These are phyloP conservation scores for Pogonomyrmex barbatus DNA, from an alignment of 1,140 invertebrate species.

Conservation along the genomic window DNA sequence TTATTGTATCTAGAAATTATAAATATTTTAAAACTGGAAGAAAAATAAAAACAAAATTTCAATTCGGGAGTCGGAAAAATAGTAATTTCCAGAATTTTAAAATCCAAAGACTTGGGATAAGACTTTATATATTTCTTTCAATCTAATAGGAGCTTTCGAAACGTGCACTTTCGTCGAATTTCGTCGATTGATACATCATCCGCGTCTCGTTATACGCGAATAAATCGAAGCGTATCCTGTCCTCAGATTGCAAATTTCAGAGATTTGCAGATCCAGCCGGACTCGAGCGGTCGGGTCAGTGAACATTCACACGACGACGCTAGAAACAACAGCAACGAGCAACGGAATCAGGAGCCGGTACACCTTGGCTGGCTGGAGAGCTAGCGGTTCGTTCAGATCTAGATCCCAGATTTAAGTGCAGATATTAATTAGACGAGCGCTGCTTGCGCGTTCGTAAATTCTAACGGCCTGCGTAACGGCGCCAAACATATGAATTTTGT, in stretches of 20 bases:
- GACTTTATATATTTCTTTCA: no score
- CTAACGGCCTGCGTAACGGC: slow-evolving; percentile 71
- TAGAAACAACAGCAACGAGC: slow-evolving; percentile 70
- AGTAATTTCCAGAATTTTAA: no score
- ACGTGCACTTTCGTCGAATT: neutral
- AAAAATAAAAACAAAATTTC: no score
- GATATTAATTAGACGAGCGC: slow-evolving; percentile 80
- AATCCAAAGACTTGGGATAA: no score
- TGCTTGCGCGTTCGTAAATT: slow-evolving; percentile 65
- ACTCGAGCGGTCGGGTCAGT: slow-evolving; percentile 73
- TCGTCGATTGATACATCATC: neutral
- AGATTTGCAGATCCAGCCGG: slow-evolving; percentile 48
- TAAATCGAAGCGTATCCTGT: neutral
- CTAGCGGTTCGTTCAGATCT: slow-evolving; percentile 82
- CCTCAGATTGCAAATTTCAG: neutral
- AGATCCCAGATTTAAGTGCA: slow-evolving; percentile 81
- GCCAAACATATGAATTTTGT: slow-evolving; percentile 49
- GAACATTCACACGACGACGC: slow-evolving; percentile 75
- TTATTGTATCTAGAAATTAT: no score
- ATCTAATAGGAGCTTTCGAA: neutral
- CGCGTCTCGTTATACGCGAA: neutral
- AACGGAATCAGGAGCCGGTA: slow-evolving; percentile 80
- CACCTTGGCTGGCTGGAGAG: slow-evolving; percentile 72
- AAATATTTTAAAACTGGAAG: no score
- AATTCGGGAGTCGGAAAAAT: no score